phyloP scores from a whole-genome alignment of 2,888 invertebrate genomes.

The Hydrotaea diabolus region DNA sequence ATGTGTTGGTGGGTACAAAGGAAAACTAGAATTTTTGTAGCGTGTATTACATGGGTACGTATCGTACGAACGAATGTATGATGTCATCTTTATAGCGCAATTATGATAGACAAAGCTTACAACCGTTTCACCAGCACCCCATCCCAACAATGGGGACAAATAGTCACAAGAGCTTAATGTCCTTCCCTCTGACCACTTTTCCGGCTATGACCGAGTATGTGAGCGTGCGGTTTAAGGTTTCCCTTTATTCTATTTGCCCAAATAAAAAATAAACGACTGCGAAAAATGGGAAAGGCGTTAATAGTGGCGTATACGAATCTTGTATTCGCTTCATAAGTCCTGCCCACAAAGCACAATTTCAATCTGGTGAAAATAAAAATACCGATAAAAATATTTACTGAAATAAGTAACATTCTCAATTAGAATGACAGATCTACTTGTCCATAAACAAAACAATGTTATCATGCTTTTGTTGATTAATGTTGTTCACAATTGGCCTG shows the following conservation, averaged over 20 bases:
- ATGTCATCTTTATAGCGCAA: constrained; percentile 65
- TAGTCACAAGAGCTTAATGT: constrained; percentile 42
- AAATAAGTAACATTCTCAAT: neutral
- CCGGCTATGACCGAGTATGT: neutral
- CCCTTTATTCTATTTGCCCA: neutral
- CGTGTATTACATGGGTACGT: neutral
- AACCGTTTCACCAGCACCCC: constrained; percentile 46
- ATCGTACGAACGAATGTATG: constrained; percentile 28
- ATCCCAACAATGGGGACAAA: neutral
- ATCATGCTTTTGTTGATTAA: too few relatives aligned
- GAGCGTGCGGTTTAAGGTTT: neutral
- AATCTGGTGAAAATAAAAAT: neutral
- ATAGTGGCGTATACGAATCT: neutral
- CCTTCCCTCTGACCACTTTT: neutral
- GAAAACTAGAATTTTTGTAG: neutral
- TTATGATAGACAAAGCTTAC: constrained; percentile 69
- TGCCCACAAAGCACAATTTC: neutral
- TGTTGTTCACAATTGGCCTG: too few relatives aligned
- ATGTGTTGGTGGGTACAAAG: neutral
- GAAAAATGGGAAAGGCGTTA: neutral
- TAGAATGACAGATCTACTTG: neutral
- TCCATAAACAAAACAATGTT: too few relatives aligned
- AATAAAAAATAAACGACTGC: neutral
- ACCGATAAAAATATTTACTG: neutral
- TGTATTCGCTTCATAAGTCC: neutral